These are phyloP conservation scores for Caenorhabditis uteleia DNA, from an alignment of 2,888 invertebrate species.

Conservation along the genomic window DNA sequence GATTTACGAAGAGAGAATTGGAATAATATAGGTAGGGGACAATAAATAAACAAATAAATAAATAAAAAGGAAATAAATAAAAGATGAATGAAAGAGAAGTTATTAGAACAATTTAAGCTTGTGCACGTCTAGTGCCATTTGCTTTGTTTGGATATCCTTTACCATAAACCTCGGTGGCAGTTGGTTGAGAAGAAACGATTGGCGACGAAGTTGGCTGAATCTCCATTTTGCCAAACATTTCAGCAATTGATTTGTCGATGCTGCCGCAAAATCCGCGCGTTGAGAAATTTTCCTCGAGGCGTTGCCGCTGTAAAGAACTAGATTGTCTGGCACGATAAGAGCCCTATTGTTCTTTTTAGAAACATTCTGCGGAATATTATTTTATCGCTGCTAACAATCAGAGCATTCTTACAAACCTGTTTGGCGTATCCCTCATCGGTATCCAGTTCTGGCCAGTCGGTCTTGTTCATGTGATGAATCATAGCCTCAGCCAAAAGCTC, in stretches of 20 bases:
- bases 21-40: no score
- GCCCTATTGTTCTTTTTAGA: constrained; percentile 26
- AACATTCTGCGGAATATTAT: constrained; percentile 18
- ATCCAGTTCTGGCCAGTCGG: constrained; percentile 64
- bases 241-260: constrained; percentile 62
- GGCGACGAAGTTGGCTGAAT: not conserved
- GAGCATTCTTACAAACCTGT: constrained; percentile 50
- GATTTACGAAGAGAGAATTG: no score
- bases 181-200: not conserved
- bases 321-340: constrained; percentile 20
- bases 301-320: constrained; percentile 59
- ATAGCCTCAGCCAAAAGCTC: constrained; percentile 64
- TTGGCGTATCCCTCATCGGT: constrained; percentile 59
- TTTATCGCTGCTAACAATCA: not conserved
- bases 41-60: no score
- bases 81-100: not conserved
- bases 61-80: not conserved
- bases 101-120: constrained; percentile 1
- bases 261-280: constrained; percentile 62
- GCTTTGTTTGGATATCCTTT: no score
- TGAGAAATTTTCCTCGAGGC: constrained; percentile 64
- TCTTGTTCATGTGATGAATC: constrained; percentile 63
- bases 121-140: constrained; percentile 2
- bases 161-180: no score
- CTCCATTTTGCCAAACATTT: constrained; percentile 50